phyloP scores from a whole-genome alignment of 1,140 invertebrate species.

The Nylanderia fulva region DNA sequence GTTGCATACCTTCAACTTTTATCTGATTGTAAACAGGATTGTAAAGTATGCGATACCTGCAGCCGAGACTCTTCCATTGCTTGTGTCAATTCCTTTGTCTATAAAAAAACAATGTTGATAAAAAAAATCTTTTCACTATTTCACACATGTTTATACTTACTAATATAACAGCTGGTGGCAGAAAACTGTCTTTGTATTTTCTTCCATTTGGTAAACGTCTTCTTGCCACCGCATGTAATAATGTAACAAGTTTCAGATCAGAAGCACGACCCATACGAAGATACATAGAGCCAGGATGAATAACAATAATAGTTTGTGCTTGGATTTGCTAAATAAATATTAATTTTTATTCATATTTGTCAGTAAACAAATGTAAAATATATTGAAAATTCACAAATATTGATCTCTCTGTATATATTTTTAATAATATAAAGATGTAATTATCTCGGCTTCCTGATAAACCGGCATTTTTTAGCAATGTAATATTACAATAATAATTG shows the following conservation, averaged over 20 bases:
- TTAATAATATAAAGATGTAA: constrained; percentile 38
- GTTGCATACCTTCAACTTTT: constrained; percentile 93
- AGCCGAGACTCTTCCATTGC: constrained; percentile 94
- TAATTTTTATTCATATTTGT: background rate
- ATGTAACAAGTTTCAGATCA: constrained; percentile 93
- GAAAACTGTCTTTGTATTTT: constrained; percentile 88
- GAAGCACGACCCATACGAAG: constrained; percentile 95
- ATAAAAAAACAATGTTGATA: constrained; percentile 45
- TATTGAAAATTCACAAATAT: constrained; percentile 22
- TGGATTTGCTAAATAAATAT: constrained; percentile 88
- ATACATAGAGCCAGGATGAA: constrained; percentile 97
- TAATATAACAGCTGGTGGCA: constrained; percentile 88
- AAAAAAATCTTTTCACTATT: background rate
- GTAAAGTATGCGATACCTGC: constrained; percentile 93
- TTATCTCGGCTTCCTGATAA: constrained; percentile 83
- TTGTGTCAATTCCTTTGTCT: constrained; percentile 89
- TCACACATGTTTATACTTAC: constrained; percentile 73
- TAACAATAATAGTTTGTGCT: constrained; percentile 94
- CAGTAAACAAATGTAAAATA: background rate
- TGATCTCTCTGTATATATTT: background rate
- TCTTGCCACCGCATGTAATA: constrained; percentile 95
- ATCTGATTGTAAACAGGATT: constrained; percentile 93
- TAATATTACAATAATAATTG: constrained; percentile 18
- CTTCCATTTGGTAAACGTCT: constrained; percentile 87
- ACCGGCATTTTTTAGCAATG: constrained; percentile 77